A percentile compares a stretch with the other conserved stretches of the same genome.
phyloP scores from a whole-genome alignment of 2,797 vertebrate species.

The Eidolon dupreanum region DNA sequence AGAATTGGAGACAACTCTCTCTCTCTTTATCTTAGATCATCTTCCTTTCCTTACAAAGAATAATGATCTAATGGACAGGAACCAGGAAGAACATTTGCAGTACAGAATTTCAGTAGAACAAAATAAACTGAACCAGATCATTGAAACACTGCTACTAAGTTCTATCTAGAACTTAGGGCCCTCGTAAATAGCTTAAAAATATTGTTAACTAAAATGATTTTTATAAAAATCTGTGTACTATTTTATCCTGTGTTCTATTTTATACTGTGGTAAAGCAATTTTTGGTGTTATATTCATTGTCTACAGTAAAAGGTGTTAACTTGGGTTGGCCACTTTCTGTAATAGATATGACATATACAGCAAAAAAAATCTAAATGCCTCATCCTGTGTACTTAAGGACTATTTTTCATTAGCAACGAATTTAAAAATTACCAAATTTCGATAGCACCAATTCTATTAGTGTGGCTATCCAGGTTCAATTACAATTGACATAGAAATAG shows the following conservation, averaged over 20 bases:
- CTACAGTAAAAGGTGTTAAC: constrained; percentile 30
- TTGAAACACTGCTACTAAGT: constrained; percentile 15
- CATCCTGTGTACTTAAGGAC: neutral
- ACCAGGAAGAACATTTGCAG: neutral
- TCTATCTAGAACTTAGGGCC: neutral
- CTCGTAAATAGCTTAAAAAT: neutral
- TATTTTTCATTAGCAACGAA: constrained; percentile 57
- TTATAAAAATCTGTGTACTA: neutral
- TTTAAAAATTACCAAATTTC: constrained; percentile 42
- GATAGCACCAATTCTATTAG: constrained; percentile 60
- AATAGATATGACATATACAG: neutral
- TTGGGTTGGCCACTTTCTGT: constrained; percentile 29
- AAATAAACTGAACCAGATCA: constrained; percentile 4
- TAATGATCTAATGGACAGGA: neutral
- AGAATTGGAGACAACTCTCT: neutral
- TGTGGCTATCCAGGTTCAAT: constrained; percentile 53
- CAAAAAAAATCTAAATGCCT: constrained; percentile 41
- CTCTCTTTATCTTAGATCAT: neutral
- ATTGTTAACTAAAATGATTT: constrained; percentile 14
- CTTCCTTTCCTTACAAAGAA: neutral
- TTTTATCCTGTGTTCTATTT: neutral
- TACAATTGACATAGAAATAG: constrained; percentile 46
- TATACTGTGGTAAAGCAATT: neutral
- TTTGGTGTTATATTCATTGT: constrained; percentile 11
- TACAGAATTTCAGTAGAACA: neutral